Evolutionary conservation across 2,797 vertebrate species (phyloP), one percentile per base, ranked within the genome.

Genomic region (Otolemur crassicaudatus): DNA sequence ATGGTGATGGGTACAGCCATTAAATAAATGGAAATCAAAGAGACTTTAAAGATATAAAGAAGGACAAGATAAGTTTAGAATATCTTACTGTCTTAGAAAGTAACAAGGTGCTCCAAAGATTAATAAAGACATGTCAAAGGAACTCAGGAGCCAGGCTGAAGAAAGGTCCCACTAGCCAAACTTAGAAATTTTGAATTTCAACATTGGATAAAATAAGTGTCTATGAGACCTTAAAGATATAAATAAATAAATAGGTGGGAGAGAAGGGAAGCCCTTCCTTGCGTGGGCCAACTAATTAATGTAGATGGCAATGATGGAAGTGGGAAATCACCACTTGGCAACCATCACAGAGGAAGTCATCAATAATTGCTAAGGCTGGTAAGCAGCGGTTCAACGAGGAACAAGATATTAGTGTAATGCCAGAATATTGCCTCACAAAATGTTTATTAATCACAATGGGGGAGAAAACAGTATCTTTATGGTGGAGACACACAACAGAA

Each of bases 191-290:
- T 40, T 75, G 63, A 94, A 75, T 37, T 87, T 90, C 63, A 69
- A 94, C 70, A 65, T 63, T 94, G 65, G 67, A 79, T 83, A 90
- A 77, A 67, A 56, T 34, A 9, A 90, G 49, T 84, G 56, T 72
- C 23, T n/a, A 53, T 29, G 14, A 86, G 56, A 46, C 20, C 81
- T 3, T 70, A 84, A 85, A 56, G 40, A 88, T 43, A 75, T 3
- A 56, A 82, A 72, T 60, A 22, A 69, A 67, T 65, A 60, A 82
- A 72, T 58, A 63, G n/a, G 23, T n/a, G 13, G 31, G 5, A 37
- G 40, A 69, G 3, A 70, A 90, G 13, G 61, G 31, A 85, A 85
- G 53, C 14, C 19, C 37, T 79, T 84, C 29, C 46, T 87, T 58
- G 67, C 4, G 2, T 16, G 40, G 61, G 13, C 22, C n/a, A 82